phyloP scores from a whole-genome alignment of 2,888 invertebrate species.

The Eudemis profundana region DNA sequence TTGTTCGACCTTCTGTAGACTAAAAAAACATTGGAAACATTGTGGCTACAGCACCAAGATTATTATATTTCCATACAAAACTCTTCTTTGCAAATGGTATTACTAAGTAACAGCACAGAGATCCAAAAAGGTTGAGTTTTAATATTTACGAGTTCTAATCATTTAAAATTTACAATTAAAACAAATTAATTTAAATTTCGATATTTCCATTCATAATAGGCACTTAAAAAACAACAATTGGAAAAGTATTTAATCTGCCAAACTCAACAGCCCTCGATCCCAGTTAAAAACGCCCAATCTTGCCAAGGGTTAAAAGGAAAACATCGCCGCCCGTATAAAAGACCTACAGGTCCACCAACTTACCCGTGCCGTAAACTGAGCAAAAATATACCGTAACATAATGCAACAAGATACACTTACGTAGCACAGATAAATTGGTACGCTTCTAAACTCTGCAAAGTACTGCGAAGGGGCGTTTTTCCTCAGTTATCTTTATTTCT shows the following conservation, averaged over 20 bases:
- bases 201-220: slow-evolving; percentile 22
- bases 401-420: not conserved
- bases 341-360: slow-evolving; percentile 17
- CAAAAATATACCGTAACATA: not conserved
- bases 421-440: slow-evolving; percentile 1
- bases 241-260: slow-evolving; percentile 33
- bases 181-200: slow-evolving; percentile 11
- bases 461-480: slow-evolving; percentile 43
- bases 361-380: not conserved
- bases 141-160: not conserved
- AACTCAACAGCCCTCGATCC: slow-evolving; percentile 27
- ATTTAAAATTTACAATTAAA: not conserved
- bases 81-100: not conserved
- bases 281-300: slow-evolving; percentile 36
- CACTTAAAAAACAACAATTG: slow-evolving; percentile 19
- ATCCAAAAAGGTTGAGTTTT: too few species aligned
- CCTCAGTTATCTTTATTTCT: slow-evolving; percentile 42
- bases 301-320: slow-evolving; percentile 42
- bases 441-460: slow-evolving; percentile 29
- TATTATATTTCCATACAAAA: not conserved
- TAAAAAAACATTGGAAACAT: too few species aligned
- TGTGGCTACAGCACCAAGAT: too few species aligned
- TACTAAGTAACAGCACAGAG: too few species aligned
- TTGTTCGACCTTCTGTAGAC: too few species aligned
- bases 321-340: slow-evolving; percentile 36